Conservation (phyloP, 2,113 vertebrate species). For the Myiozetetes cayanensis region DNA sequence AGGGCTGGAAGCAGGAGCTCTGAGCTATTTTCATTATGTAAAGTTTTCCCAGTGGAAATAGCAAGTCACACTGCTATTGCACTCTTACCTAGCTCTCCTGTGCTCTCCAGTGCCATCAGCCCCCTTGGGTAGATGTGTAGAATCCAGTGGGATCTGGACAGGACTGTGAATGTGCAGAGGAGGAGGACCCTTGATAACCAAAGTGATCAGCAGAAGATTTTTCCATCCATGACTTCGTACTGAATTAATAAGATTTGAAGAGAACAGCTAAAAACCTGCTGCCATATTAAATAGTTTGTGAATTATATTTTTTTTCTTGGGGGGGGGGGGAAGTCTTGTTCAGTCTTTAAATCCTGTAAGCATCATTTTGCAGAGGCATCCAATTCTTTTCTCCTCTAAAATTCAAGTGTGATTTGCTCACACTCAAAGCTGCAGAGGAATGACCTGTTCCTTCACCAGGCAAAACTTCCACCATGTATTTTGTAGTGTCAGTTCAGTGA, state of each 20-base stretch:
- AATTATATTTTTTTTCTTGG: not conserved
- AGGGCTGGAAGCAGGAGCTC: not conserved
- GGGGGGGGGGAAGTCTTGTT: not conserved
- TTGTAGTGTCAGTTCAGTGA: not conserved
- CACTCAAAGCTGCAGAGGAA: not conserved
- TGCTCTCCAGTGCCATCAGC: not conserved
- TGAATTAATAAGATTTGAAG: not conserved
- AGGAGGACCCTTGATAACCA: not conserved
- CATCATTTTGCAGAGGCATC: not conserved
- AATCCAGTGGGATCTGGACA: not conserved
- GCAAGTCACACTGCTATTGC: rapidly evolving
- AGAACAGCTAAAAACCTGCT: not conserved
- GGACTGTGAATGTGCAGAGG: not conserved
- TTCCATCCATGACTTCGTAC: not conserved
- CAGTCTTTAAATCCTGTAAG: not conserved
- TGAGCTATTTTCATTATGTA: not conserved
- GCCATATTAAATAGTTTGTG: not conserved
- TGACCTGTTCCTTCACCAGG: not conserved
- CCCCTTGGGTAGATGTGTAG: rapidly evolving
- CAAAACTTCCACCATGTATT: not conserved
- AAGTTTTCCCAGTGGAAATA: not conserved
- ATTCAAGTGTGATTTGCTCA: not conserved
- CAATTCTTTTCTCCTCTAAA: not conserved
- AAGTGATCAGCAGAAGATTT: not conserved
- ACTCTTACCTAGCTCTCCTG: not conserved